A percentile compares a stretch with the other conserved stretches of the same genome.
phyloP scores from a whole-genome alignment of 2,797 vertebrate species.

The Cebuella pygmaea region DNA sequence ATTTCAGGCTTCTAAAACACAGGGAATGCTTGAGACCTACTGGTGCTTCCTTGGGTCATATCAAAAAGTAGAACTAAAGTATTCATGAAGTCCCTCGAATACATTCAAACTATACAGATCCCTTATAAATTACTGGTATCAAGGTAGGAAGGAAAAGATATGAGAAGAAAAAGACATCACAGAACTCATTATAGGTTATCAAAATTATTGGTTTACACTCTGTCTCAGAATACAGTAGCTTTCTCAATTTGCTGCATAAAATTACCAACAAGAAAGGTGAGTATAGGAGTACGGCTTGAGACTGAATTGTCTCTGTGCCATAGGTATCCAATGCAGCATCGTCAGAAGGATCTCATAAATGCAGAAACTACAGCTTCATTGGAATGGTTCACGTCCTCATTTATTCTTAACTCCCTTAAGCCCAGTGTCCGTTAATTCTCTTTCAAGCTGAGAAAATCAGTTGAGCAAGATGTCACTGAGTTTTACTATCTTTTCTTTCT shows the following conservation, averaged over 20 bases:
- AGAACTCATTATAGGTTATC: background rate
- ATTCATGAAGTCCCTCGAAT: background rate
- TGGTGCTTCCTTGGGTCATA: background rate
- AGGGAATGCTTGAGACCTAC: background rate
- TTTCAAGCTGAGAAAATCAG: background rate
- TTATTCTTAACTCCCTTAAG: background rate
- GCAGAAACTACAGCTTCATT: background rate
- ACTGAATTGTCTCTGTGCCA: background rate
- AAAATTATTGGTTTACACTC: background rate
- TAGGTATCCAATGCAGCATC: background rate
- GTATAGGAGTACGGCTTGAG: background rate
- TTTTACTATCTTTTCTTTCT: background rate
- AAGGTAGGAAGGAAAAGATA: background rate
- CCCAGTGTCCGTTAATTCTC: background rate
- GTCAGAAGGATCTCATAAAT: background rate
- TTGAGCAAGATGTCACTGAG: background rate
- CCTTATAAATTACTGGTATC: background rate
- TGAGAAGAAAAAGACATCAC: background rate
- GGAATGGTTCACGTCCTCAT: background rate
- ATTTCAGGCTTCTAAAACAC: background rate
- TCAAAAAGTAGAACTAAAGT: background rate
- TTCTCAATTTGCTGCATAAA: background rate
- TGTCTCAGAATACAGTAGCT: background rate
- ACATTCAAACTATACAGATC: background rate
- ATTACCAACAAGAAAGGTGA: background rate